phyloP scores from a whole-genome alignment of 2,113 vertebrate genomes.

The Cricetomys ansorgei region DNA sequence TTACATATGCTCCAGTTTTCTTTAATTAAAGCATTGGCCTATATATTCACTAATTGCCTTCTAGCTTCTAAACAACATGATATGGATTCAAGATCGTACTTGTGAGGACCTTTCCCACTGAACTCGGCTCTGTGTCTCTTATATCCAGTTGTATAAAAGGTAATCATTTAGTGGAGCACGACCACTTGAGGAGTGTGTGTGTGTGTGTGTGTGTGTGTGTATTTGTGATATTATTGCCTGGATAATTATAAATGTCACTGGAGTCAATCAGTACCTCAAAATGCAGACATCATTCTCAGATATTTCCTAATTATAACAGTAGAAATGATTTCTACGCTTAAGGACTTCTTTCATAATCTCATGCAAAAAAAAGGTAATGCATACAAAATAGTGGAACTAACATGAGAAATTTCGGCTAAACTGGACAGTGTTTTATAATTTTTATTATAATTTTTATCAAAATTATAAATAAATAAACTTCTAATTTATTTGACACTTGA shows the following conservation, averaged over 20 bases:
- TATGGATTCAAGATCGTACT: not conserved
- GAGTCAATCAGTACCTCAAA: not conserved
- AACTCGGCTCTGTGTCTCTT: not conserved
- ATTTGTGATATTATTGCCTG: not conserved
- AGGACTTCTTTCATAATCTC: not conserved
- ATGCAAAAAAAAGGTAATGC: not conserved
- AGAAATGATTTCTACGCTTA: not conserved
- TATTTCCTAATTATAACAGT: slow-evolving; percentile 27
- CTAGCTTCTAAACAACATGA: not conserved
- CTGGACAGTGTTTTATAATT: not conserved
- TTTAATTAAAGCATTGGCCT: not conserved
- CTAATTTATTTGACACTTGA: slow-evolving; percentile 40
- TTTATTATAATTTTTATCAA: too few relatives aligned
- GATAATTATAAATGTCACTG: not conserved
- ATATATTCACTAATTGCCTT: not conserved
- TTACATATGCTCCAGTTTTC: not conserved
- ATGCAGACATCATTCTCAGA: not conserved
- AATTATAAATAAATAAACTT: too few relatives aligned
- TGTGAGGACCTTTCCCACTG: not conserved
- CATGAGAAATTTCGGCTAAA: not conserved
- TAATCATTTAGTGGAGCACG: not conserved
- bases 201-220: not conserved
- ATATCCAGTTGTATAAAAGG: not conserved
- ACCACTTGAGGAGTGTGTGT: not conserved
- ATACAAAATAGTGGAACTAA: not conserved